Percentiles rank a stretch among this genome's conserved stretches.
These are phyloP conservation scores for Spicauda simplicius DNA, from an alignment of 2,888 invertebrate genomes.

Conservation along the genomic window DNA sequence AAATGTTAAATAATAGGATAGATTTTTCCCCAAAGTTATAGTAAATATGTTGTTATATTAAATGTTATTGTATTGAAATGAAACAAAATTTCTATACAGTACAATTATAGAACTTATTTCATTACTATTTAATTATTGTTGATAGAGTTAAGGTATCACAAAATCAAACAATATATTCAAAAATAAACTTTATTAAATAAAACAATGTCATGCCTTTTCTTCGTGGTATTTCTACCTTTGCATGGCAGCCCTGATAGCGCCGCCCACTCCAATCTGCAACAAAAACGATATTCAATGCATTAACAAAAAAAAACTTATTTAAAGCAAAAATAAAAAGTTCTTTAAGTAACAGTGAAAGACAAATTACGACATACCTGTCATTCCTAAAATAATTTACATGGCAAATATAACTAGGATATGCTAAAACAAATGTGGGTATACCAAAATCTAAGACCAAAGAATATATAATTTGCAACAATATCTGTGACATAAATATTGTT, in stretches of 20 bases:
- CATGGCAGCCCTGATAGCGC: constrained; percentile 11
- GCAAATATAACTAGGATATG: no score
- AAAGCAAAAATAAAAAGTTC: background rate
- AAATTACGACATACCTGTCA: no score
- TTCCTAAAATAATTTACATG: no score
- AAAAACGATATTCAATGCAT: background rate
- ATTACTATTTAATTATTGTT: background rate
- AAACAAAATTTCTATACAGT: background rate
- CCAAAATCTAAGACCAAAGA: no score
- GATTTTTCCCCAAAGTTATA: no score
- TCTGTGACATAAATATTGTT: no score
- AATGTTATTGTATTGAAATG: background rate
- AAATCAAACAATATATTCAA: constrained; percentile 14
- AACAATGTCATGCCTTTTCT: constrained; percentile 5
- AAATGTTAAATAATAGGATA: background rate
- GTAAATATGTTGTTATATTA: background rate
- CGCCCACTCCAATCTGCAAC: constrained; percentile 15
- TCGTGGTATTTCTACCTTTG: background rate
- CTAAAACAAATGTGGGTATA: no score
- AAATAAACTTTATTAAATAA: constrained; percentile 29
- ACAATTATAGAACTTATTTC: background rate
- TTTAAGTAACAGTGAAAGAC: background rate
- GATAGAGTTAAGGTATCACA: background rate
- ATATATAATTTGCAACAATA: no score
- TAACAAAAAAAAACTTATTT: background rate